A percentile compares a stretch with the other conserved stretches of the same genome.
phyloP scores from a whole-genome alignment of 2,888 invertebrate species.

The Drosophila anomelani region DNA sequence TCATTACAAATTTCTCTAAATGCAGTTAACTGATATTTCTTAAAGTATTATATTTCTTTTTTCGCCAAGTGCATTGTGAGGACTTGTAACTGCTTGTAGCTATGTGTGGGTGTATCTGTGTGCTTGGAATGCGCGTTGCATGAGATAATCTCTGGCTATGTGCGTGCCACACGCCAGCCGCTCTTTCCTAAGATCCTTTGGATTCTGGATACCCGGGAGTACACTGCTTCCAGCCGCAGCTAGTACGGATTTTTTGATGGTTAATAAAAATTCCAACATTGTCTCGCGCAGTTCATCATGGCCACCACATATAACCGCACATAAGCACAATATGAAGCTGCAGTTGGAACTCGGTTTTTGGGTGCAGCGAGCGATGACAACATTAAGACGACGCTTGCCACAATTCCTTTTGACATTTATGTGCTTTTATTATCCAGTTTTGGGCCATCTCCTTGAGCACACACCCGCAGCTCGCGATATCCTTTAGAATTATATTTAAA shows the following conservation, averaged over 20 bases:
- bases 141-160: conserved; percentile 75
- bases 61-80: background rate
- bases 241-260: conserved; percentile 74
- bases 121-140: conserved; percentile 71
- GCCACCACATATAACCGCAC: conserved; percentile 42
- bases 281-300: conserved; percentile 79
- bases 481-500: conserved; percentile 30
- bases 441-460: conserved; percentile 7
- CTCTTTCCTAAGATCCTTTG: conserved; percentile 42
- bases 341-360: conserved; percentile 18
- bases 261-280: conserved; percentile 83
- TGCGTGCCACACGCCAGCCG: conserved; percentile 74
- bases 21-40: too few relatives aligned
- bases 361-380: conserved; percentile 49
- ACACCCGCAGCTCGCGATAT: background rate
- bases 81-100: conserved; percentile 15
- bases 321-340: conserved; percentile 37
- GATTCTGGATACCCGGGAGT: conserved; percentile 9
- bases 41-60: too few relatives aligned
- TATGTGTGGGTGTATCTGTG: conserved; percentile 12
- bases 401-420: conserved; percentile 31
- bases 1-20: too few relatives aligned
- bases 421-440: conserved; percentile 30
- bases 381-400: conserved; percentile 49
- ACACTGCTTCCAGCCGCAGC: conserved; percentile 18